Evolutionary conservation across 2,113 vertebrate genomes (phyloP), one percentile per base, ranked within the genome.

Genomic region (Chionodraco myersi): DNA sequence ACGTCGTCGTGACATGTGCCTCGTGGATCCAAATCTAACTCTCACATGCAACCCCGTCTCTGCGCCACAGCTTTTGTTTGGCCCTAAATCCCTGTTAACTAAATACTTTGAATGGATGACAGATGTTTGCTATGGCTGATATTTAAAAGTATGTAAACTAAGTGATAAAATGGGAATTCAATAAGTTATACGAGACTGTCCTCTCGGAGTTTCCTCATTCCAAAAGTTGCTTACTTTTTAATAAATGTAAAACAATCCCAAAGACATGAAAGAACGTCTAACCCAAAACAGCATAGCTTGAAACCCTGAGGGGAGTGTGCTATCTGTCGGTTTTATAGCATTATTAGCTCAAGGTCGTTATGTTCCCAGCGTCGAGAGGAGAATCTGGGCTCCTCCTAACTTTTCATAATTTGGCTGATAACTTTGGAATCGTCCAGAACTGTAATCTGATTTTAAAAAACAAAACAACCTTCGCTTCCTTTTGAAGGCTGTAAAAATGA

Each of bases 401-500:
- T 54, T 86, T 88, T 84, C 82, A 73, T 89, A 73, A 91, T 92
- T 83, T 80, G 68, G 76, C 75, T 54, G 72, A 80, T 87, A 77
- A 66, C 78, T 87, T 86, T 90, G 77, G 81, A 87, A 79, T 85
- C 80, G 75, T 70, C 83, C 79, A 78, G 64, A 75, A 63, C 75
- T 68, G 53, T 83, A 75, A 87, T 92, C 85, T 83, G 86, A 92
- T 89, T 71, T 18, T 9, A 6, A 34, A 30, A 83, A 58, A 18
- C 2, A 30, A 30, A 77, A 81, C 79, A 83, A 58, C 76, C 84
- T 81, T 9, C 3, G 79, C 16, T 23, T 59, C 34, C 79, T 76
- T 94, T 92, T 93, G 88, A 94, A 92, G 94, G 93, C 89, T 58
- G 61, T 79, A 85, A 88, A 87, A 90, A 90, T 80, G 66, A 92